Conservation (phyloP, 2,113 vertebrate species). For the Gyps fulvus region DNA sequence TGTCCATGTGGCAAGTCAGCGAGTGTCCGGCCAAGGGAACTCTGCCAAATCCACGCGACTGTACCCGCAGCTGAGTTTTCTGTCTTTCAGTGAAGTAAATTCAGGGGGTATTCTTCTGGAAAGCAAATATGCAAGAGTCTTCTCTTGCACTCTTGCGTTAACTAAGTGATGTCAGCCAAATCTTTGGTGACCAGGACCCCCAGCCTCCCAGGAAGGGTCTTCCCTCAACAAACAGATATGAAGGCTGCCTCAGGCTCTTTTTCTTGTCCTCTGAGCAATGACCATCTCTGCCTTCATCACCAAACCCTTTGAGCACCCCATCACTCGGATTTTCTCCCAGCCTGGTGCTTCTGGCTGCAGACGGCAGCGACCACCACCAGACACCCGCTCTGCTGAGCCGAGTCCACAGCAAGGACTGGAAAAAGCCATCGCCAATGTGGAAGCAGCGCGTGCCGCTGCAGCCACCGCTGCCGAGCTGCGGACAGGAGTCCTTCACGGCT, state of each 20-base stretch:
- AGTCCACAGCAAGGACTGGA: background rate
- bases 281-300: background rate
- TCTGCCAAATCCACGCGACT: background rate
- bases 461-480: background rate
- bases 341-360: background rate
- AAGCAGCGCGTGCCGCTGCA: background rate
- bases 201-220: background rate
- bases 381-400: background rate
- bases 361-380: fast-evolving
- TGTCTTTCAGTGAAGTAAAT: background rate
- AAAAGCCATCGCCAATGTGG: fast-evolving
- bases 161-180: fast-evolving
- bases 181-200: background rate
- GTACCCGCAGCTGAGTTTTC: background rate
- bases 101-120: background rate
- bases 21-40: background rate
- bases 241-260: background rate
- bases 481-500: background rate
- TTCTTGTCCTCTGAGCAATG: background rate
- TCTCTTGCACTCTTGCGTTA: background rate
- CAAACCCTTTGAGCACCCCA: background rate
- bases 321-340: background rate
- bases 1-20: background rate
- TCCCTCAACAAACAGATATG: background rate
- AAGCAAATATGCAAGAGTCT: background rate